phyloP scores from a whole-genome alignment of 2,888 invertebrate genomes.

The Periphyllus acericola region DNA sequence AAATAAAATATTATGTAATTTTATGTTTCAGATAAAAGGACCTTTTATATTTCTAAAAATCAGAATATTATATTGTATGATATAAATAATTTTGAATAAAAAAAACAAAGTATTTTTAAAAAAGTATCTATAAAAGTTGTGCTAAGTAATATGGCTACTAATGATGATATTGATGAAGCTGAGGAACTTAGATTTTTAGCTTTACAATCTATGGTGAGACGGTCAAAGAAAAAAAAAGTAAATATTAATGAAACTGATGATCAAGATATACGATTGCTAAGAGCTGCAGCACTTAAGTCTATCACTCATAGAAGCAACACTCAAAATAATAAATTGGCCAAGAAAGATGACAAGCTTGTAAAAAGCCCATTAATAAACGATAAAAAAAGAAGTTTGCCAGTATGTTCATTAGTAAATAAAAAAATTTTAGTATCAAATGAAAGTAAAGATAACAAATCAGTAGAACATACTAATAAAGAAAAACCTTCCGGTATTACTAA shows the following conservation, averaged over 20 bases:
- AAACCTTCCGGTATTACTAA: not conserved
- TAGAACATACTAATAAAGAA: not conserved
- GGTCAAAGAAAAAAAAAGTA: conserved; percentile 6
- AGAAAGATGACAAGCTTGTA: not conserved
- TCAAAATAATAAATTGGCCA: not conserved
- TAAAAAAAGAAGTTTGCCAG: conserved; percentile 10
- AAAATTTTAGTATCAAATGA: not conserved
- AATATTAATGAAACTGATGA: conserved; percentile 2
- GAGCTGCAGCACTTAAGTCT: conserved; percentile 49
- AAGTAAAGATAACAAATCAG: not conserved
- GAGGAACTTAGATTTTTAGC: conserved; percentile 51
- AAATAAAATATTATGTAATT: not conserved
- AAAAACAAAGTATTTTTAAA: not conserved
- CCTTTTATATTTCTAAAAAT: not conserved
- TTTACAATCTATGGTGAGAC: conserved; percentile 49
- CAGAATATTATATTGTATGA: not conserved
- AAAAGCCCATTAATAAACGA: not conserved
- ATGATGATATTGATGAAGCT: conserved; percentile 50
- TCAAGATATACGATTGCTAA: conserved; percentile 40
- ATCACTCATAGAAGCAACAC: conserved; percentile 10
- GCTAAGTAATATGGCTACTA: conserved; percentile 25
- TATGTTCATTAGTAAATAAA: not conserved
- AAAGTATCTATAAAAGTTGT: not conserved
- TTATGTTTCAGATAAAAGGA: conserved; percentile 45
- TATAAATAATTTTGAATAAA: conserved; percentile 18